Evolutionary conservation across 2,888 invertebrate genomes (phyloP), one percentile per base, ranked within the genome.

Genomic region (Malthinus flaveolus): DNA sequence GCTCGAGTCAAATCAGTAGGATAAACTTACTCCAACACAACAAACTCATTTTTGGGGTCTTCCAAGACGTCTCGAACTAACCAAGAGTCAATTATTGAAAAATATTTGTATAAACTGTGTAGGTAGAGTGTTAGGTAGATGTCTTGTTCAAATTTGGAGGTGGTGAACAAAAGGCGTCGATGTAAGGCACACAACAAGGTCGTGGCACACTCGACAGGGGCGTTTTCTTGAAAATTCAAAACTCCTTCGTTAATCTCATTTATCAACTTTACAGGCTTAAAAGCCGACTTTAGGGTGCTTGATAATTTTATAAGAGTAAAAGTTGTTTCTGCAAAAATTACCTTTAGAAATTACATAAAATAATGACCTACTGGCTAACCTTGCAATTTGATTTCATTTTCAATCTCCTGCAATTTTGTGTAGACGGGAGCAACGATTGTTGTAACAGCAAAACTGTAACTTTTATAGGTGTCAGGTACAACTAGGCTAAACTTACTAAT

Each of bases 31-130:
- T 71, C 64, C 44, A 64, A 23, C 23, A 78, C 71, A n/a, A 77
- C 65, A 69, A 78, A 78, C 64, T 78, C 78, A 0, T 62, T 61
- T 1, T 68, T 66, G 54, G 65, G 62, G 64, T 78, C 75, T 5
- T 61, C 63, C 1, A 77, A 64, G 9, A 64, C 63, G 52, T 74
- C 72, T 37, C 73, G 73, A 23, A 69, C 69, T 52, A 78, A 65
- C 79, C 78, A 79, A 2, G 66, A 66, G 55, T 78, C 70, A 15
- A 77, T 69, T 1, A 76, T 55, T 1, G 65, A 65, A 3, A 77
- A 68, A 68, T 78, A 79, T 59, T 74, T 71, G 59, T 69, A 73
- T 9, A 76, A 62, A 63, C 71, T 73, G 45, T 76, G 74, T 23
- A 79, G 54, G 62, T 77, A 77, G 32, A 79, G 49, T 0, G 73